Evolutionary conservation across 1,140 invertebrate genomes (phyloP).

Genomic region (Meloidogyne hapla): DNA sequence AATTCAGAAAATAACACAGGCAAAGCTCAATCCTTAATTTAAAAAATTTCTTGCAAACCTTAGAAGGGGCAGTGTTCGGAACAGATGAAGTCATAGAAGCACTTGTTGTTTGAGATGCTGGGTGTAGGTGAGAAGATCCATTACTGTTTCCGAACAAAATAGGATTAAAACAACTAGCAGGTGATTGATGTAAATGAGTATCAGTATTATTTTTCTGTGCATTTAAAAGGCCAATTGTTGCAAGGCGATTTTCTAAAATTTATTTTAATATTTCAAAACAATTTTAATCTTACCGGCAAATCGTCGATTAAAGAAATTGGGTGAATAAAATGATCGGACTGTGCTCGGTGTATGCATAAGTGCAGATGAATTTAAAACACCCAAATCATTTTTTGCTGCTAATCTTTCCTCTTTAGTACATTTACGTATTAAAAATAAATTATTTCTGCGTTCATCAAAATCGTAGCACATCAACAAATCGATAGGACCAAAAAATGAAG

Average conservation of each 20-base stretch:
- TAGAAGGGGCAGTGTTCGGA: neutral
- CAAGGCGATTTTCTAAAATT: neutral
- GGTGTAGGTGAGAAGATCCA: neutral
- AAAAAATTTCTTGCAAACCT: neutral
- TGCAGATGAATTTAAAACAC: constrained; percentile 32
- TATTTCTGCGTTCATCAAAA: constrained; percentile 27
- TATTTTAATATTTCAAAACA: neutral
- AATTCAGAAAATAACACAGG: too few relatives aligned
- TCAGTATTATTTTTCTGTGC: neutral
- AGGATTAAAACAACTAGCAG: neutral
- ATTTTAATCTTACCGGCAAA: constrained; percentile 16
- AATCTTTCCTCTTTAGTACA: constrained; percentile 37
- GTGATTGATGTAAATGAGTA: constrained; percentile 11
- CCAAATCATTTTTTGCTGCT: constrained; percentile 31
- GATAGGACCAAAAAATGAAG: constrained; percentile 8
- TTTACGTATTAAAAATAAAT: constrained; percentile 26
- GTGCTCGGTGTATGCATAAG: constrained; percentile 31
- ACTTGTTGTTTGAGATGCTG: neutral
- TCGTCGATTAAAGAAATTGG: constrained; percentile 35
- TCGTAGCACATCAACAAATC: constrained; percentile 38
- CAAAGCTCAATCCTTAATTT: neutral
- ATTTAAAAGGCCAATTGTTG: neutral
- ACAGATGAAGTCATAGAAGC: neutral
- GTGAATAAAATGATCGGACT: constrained; percentile 36
- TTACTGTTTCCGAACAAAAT: neutral